Evolutionary conservation across 2,888 invertebrate genomes (phyloP).

Genomic region (Mystacides longicornis): DNA sequence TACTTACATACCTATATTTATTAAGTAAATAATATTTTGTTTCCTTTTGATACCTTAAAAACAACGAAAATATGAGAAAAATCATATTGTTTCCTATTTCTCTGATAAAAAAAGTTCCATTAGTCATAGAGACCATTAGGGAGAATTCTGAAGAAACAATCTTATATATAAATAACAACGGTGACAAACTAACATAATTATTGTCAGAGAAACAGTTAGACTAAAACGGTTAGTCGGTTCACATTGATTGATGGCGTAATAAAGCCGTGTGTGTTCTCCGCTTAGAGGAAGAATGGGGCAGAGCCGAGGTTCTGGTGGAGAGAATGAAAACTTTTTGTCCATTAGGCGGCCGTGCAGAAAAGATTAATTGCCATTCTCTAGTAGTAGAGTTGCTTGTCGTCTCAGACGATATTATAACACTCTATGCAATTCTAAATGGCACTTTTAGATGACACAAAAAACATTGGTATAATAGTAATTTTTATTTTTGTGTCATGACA

Average conservation of each 20-base stretch:
- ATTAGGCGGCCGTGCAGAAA: slow-evolving; percentile 7
- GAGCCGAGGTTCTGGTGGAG: slow-evolving; percentile 3
- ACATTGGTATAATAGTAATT: too few relatives aligned
- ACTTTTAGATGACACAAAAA: too few relatives aligned
- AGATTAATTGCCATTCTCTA: slow-evolving; percentile 17
- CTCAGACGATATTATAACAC: too few relatives aligned
- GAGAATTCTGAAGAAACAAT: not conserved
- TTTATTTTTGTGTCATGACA: too few relatives aligned
- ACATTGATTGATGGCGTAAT: slow-evolving; percentile 26
- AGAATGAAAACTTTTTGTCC: slow-evolving; percentile 11
- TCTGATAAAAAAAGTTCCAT: not conserved
- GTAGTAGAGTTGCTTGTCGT: too few relatives aligned
- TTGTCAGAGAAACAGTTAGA: slow-evolving; percentile 11
- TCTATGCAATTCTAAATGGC: too few relatives aligned
- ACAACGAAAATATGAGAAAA: too few relatives aligned
- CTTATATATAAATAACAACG: not conserved
- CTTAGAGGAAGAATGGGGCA: slow-evolving; percentile 9
- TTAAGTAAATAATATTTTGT: too few relatives aligned
- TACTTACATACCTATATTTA: too few relatives aligned
- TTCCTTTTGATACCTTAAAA: too few relatives aligned
- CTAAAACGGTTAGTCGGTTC: slow-evolving; percentile 22
- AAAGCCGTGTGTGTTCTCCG: slow-evolving; percentile 23
- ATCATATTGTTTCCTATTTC: too few relatives aligned
- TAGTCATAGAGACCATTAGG: not conserved
- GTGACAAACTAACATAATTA: slow-evolving; percentile 1